phyloP scores from a whole-genome alignment of 2,797 vertebrate species.

The Cynopterus sphinx region DNA sequence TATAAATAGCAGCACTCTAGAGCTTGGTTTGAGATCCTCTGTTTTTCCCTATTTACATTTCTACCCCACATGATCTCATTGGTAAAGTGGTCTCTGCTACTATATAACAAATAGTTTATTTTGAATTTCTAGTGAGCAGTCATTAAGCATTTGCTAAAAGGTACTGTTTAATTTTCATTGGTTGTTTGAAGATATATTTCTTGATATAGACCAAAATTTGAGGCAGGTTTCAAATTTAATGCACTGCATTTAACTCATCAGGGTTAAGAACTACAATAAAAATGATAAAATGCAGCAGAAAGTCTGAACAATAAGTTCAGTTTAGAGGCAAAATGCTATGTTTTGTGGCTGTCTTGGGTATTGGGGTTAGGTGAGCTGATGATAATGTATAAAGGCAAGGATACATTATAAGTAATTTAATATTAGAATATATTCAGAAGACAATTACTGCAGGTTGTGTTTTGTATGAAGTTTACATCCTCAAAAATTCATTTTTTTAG shows the following conservation, averaged over 20 bases:
- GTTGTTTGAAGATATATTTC: background rate
- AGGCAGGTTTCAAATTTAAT: background rate
- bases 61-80: background rate
- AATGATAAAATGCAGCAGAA: background rate
- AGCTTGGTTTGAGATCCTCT: background rate
- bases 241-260: background rate
- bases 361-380: background rate
- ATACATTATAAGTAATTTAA: background rate
- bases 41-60: background rate
- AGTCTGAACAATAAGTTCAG: background rate
- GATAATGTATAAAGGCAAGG: background rate
- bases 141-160: background rate
- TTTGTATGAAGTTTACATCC: background rate
- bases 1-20: background rate
- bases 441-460: background rate
- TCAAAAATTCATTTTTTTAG: slow-evolving; percentile 37
- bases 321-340: background rate
- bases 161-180: background rate
- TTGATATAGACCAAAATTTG: background rate
- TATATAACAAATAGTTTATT: slow-evolving; percentile 4
- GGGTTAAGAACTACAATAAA: background rate
- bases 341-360: background rate
- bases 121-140: background rate
- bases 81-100: background rate
- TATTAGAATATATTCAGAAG: background rate